Conservation (phyloP, 2,113 vertebrate species). For the Saguinus midas region DNA sequence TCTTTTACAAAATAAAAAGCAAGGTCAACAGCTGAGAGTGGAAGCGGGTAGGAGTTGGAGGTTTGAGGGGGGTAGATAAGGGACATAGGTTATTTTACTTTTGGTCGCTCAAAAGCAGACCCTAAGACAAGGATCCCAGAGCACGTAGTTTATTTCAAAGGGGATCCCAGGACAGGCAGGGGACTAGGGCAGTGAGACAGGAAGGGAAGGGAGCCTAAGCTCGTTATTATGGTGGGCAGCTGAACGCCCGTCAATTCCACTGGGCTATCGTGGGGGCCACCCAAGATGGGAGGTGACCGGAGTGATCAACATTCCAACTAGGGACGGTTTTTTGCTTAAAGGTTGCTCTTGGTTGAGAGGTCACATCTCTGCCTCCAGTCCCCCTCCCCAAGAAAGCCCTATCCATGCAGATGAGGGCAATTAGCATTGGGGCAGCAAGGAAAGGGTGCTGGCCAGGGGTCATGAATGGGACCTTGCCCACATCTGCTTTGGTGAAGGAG, state of each 20-base stretch:
- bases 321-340: background rate
- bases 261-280: background rate
- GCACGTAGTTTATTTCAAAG: background rate
- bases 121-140: background rate
- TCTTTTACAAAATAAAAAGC: background rate
- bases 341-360: background rate
- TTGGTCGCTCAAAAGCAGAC: background rate
- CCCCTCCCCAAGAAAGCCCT: background rate
- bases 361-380: background rate
- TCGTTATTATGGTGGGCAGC: background rate
- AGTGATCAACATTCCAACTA: background rate
- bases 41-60: background rate
- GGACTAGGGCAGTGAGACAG: background rate
- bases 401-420: background rate
- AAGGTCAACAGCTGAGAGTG: background rate
- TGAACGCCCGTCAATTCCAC: background rate
- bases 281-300: background rate
- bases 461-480: background rate
- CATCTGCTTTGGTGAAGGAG: background rate
- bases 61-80: background rate
- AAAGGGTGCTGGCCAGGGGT: background rate
- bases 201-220: background rate
- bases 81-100: background rate
- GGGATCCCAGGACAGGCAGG: background rate
- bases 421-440: background rate